Base-by-base conservation (phyloP, 1,140 invertebrate genomes). In the Aphidius ervi region DNA sequence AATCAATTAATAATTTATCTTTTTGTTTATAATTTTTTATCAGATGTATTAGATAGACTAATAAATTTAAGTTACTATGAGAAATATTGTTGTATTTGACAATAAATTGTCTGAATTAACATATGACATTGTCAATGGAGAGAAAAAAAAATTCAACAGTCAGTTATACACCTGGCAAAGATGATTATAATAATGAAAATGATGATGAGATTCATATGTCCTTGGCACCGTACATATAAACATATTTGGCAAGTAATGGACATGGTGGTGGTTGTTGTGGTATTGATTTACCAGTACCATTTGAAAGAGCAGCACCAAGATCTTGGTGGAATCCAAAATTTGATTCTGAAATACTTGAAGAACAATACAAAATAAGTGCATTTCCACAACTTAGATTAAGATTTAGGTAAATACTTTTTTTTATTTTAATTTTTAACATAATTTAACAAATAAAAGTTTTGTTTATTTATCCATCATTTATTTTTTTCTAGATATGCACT, bases 281-380 rank as follows among this genome's bases (percentile, higher is more conserved):
- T 56, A 82, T 88, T 62, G 86, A 84, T 71, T 81, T 91, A 65
- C 90, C 90, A 5, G 85, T 92, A 61, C 88, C 92, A 40, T 95
- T 95, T 76, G 92, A 95, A 79, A 83, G 93, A 65, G 91, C 93
- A 31, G 87, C 92, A 10, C 81, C 82, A 59, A 83, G 85, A 64
- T 92, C 89, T 6, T 94, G 92, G 92, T 93, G 92, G 89, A 91
- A 96, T 76, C 95, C 94, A 6, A 88, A 87, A 74, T 98, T 98
- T 81, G 94, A 97, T 79, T 97, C 94, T 6, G 86, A 92, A 69
- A 90, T 94, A 59, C 84, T 98, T 40, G 95, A 98, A 82, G 88
- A 89, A 62, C 93, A 97, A 78, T 95, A 90, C 72, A 88, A 87
- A 78, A 86, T 86, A 72, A 95, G 91, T 81, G 91, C 91, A 63